These are phyloP conservation scores for Zaprionus lachaisei DNA, from an alignment of 1,140 invertebrate genomes.

Conservation along the genomic window DNA sequence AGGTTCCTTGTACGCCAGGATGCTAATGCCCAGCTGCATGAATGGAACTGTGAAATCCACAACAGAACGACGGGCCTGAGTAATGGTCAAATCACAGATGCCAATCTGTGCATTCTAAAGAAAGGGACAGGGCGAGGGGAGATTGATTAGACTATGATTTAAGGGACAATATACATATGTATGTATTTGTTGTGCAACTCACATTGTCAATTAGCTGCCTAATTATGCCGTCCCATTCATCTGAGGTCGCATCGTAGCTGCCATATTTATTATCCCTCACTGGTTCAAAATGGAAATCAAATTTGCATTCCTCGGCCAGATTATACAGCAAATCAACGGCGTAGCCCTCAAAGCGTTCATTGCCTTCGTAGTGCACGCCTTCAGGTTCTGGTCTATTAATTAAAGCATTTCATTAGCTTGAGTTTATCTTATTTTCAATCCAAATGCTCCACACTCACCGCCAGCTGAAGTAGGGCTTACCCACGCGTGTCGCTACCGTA, in stretches of 20 bases:
- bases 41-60: constrained; percentile 97
- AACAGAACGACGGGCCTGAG: constrained; percentile 90
- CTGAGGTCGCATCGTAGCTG: constrained; percentile 87
- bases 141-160: constrained; percentile 19
- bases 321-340: constrained; percentile 90
- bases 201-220: constrained; percentile 90
- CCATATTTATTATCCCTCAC: constrained; percentile 90
- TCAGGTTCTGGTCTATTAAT: constrained; percentile 63
- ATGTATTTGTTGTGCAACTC: constrained; percentile 18
- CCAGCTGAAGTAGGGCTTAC: constrained; percentile 77
- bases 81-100: constrained; percentile 95
- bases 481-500: constrained; percentile 73
- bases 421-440: background rate
- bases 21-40: constrained; percentile 94
- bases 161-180: background rate
- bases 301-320: constrained; percentile 88
- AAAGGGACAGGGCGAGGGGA: background rate
- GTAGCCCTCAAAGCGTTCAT: constrained; percentile 90
- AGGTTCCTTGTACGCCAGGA: constrained; percentile 93
- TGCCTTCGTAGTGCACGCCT: constrained; percentile 77
- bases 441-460: constrained; percentile 45
- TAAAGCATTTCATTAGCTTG: background rate
- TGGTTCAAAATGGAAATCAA: constrained; percentile 90
- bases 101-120: constrained; percentile 94
- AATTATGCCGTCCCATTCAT: constrained; percentile 95